These are phyloP conservation scores for Lophius americanus DNA, from an alignment of 2,797 vertebrate species.

Conservation along the genomic window DNA sequence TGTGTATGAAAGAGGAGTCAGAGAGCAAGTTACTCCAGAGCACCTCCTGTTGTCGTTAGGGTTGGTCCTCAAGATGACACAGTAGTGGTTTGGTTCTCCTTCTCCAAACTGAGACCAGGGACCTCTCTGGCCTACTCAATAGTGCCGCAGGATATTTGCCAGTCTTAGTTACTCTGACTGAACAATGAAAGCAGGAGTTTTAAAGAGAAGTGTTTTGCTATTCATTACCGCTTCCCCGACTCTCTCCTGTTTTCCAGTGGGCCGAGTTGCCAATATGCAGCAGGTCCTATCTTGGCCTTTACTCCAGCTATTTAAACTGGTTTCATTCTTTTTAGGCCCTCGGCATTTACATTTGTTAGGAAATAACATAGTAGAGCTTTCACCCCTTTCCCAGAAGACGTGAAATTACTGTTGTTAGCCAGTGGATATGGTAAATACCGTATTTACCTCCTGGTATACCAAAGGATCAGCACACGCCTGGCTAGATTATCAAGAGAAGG, in stretches of 20 bases:
- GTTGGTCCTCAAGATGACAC: conserved; percentile 67
- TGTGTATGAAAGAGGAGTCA: conserved; percentile 39
- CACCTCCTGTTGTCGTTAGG: conserved; percentile 56
- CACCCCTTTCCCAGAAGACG: conserved; percentile 22
- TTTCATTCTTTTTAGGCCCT: conserved; percentile 38
- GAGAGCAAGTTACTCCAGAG: conserved; percentile 56
- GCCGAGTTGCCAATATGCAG: conserved; percentile 50
- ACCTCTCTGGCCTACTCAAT: conserved; percentile 70
- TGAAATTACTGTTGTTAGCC: conserved; percentile 43
- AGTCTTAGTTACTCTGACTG: conserved; percentile 78
- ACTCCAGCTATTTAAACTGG: conserved; percentile 48
- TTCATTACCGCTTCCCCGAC: conserved; percentile 76
- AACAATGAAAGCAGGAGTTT: conserved; percentile 79
- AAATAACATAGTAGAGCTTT: conserved; percentile 48
- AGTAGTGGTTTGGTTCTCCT: conserved; percentile 37
- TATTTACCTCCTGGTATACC: conserved; percentile 70
- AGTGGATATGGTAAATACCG: conserved; percentile 67
- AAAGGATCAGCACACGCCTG: conserved; percentile 69
- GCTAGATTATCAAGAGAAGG: conserved; percentile 49
- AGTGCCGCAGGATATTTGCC: conserved; percentile 80
- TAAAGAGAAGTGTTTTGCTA: conserved; percentile 83
- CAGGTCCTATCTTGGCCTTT: conserved; percentile 57
- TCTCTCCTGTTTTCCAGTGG: conserved; percentile 54
- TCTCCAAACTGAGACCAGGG: conserved; percentile 67
- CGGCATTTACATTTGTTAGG: conserved; percentile 49